Evolutionary conservation across 2,113 vertebrate species (phyloP).

Genomic region (Motacilla tschutschensis): DNA sequence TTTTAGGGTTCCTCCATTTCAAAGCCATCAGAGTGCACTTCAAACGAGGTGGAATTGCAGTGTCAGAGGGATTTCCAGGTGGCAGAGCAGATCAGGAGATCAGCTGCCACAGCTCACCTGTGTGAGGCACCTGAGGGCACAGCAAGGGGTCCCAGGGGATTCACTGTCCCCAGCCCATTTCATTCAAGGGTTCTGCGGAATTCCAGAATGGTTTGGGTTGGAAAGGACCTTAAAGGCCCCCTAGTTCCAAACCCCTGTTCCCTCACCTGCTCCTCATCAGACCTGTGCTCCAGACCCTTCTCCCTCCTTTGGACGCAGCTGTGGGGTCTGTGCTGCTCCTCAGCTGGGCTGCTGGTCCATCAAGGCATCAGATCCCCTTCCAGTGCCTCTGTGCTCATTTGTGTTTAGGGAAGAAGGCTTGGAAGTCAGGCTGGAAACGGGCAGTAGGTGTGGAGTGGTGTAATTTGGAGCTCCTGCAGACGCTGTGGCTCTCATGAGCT

Average conservation of each 20-base stretch:
- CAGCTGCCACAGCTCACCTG: not conserved
- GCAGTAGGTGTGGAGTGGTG: not conserved
- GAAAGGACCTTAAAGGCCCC: not conserved
- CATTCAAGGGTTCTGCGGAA: not conserved
- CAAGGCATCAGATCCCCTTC: accelerated
- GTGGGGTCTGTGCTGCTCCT: accelerated
- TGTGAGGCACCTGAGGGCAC: not conserved
- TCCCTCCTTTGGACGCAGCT: not conserved
- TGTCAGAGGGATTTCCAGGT: not conserved
- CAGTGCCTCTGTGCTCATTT: accelerated
- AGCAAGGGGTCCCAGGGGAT: not conserved
- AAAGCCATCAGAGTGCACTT: not conserved
- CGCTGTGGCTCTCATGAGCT: not conserved
- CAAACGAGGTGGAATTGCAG: too few relatives aligned
- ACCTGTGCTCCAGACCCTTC: not conserved
- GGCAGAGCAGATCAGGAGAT: not conserved
- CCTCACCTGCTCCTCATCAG: not conserved
- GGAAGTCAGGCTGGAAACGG: not conserved
- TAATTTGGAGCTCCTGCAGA: not conserved
- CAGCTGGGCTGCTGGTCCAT: accelerated
- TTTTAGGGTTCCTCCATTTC: not conserved
- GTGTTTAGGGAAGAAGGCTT: not conserved
- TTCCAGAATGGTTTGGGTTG: not conserved
- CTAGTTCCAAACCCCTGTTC: not conserved
- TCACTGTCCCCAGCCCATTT: not conserved